Evolutionary conservation across 2,113 vertebrate genomes (phyloP).

Genomic region (Callionymus lyra): DNA sequence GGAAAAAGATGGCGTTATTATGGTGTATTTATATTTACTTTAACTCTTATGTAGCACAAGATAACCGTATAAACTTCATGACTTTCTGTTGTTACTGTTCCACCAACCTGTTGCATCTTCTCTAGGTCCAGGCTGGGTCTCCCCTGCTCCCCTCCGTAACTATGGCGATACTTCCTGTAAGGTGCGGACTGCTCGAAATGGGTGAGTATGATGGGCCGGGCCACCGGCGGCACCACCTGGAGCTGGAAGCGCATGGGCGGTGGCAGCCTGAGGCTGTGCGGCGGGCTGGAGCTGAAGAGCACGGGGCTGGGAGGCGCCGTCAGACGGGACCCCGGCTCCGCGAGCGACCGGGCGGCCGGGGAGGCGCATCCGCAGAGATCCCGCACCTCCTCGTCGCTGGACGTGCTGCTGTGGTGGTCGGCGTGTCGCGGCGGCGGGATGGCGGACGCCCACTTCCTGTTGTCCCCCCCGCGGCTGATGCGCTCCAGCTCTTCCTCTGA

Average conservation of each 20-base stretch:
- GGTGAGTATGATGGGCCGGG: conserved; percentile 72
- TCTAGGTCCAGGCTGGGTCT: conserved; percentile 86
- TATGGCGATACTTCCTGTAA: conserved; percentile 76
- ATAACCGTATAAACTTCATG: no score
- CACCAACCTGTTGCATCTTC: conserved; percentile 89
- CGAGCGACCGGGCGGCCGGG: conserved; percentile 42
- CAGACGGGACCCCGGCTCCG: conserved; percentile 35
- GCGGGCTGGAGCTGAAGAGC: conserved; percentile 84
- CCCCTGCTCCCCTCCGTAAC: conserved; percentile 65
- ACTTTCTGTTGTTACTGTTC: no score
- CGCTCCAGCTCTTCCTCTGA: conserved; percentile 85
- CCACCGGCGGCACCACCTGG: conserved; percentile 53
- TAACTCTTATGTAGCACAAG: no score
- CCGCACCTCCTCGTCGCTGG: conserved; percentile 86
- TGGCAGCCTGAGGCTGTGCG: conserved; percentile 75
- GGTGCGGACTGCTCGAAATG: conserved; percentile 80
- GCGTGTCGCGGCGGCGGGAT: conserved; percentile 61
- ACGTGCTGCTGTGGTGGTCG: conserved; percentile 73
- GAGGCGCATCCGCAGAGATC: conserved; percentile 66
- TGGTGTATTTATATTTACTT: no score
- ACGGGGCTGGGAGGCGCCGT: conserved; percentile 71
- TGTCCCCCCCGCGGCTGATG: conserved; percentile 72
- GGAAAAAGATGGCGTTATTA: no score
- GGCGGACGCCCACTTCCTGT: conserved; percentile 72
- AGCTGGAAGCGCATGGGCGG: conserved; percentile 63